phyloP scores from a whole-genome alignment of 2,113 vertebrate genomes.

The Dicerorhinus sumatrensis region DNA sequence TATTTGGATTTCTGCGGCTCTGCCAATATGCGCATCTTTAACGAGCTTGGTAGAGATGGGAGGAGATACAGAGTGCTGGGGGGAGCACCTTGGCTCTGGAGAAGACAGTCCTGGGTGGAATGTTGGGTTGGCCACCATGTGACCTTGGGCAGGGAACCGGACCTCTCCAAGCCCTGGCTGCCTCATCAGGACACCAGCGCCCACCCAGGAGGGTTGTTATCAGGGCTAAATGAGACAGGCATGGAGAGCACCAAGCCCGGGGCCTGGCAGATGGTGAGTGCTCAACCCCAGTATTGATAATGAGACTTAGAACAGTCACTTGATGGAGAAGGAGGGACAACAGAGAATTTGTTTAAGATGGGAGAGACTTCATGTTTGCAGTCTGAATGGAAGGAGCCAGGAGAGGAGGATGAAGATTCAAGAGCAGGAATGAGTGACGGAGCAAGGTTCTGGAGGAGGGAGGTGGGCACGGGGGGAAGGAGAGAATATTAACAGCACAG shows the following conservation, averaged over 20 bases:
- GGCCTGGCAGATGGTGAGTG: neutral
- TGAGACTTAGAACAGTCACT: neutral
- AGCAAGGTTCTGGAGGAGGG: neutral
- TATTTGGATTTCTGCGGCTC: neutral
- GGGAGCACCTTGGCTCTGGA: neutral
- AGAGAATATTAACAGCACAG: neutral
- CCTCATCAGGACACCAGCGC: neutral
- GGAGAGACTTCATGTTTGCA: neutral
- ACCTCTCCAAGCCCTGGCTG: neutral
- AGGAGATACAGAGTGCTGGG: neutral
- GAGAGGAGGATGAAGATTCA: neutral
- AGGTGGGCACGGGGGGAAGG: too few species aligned
- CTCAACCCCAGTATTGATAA: neutral
- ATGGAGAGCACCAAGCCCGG: neutral
- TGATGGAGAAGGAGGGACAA: neutral
- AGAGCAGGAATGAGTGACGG: neutral
- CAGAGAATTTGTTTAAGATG: neutral
- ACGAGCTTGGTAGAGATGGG: neutral
- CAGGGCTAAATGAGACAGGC: neutral
- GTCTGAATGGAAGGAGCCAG: constrained; percentile 22
- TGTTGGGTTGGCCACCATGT: neutral
- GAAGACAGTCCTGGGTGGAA: neutral
- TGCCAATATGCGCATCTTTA: neutral
- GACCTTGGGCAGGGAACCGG: neutral
- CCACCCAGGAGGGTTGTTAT: neutral